Percentiles rank a stretch among this genome's conserved stretches.
These are phyloP conservation scores for Napeogenes inachia DNA, from an alignment of 2,888 invertebrate genomes.

Conservation along the genomic window DNA sequence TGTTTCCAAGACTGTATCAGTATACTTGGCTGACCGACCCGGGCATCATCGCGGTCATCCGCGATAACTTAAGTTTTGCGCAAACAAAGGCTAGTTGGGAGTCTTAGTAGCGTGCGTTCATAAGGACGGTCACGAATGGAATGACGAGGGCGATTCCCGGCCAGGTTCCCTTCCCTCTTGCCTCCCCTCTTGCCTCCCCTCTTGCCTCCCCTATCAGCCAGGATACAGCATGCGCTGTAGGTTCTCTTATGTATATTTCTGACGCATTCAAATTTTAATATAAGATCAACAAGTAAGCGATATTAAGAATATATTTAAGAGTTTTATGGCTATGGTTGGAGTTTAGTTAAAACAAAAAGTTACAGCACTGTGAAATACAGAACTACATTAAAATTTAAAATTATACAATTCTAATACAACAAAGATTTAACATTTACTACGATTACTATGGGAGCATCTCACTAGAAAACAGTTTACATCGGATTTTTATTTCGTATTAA, in stretches of 20 bases:
- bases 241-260: conserved; percentile 1
- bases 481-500: too few species aligned
- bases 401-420: too few species aligned
- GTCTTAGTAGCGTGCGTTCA: conserved; percentile 1
- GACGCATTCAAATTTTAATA: not conserved
- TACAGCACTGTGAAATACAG: too few species aligned
- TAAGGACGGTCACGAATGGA: not conserved
- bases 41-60: not conserved
- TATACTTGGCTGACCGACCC: too few species aligned
- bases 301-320: not conserved
- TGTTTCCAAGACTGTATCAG: too few species aligned
- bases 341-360: too few species aligned
- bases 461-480: too few species aligned
- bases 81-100: not conserved
- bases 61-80: not conserved
- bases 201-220: not conserved
- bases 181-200: not conserved
- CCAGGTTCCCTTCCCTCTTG: not conserved
- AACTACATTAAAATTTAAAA: too few species aligned
- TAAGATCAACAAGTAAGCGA: conserved; percentile 1
- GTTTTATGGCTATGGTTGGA: not conserved
- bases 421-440: too few species aligned
- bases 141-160: not conserved
- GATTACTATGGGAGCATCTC: too few species aligned
- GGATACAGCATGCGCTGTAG: not conserved